Base-by-base conservation (phyloP, 1,140 invertebrate genomes). In the Drosophila pseudoananassae region DNA sequence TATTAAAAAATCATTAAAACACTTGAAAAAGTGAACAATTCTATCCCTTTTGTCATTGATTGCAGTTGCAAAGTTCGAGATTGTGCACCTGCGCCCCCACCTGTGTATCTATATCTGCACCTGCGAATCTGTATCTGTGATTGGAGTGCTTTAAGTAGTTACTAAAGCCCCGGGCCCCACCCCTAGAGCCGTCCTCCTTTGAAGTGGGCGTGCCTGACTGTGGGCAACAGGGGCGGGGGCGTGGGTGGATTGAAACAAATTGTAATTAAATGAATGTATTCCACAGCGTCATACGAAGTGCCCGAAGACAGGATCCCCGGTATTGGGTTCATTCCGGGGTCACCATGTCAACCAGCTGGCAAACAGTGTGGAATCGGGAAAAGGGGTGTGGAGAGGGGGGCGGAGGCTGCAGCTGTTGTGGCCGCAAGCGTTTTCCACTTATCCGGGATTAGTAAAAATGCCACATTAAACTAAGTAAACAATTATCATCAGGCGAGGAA, bases 241-340 rank as follows among this genome's bases (percentile, higher is more conserved):
- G 25, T 10, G 12, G 33, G 33, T 12, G 43, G 55, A 66, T 70
- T 43, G 56, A 70, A 58, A 63, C 61, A 78, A 83, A 84, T 84
- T 84, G 76, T 84, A 84, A 84, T 84, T 84, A 76, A 84, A 84
- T 84, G 76, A 79, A 79, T 76, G 61, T 68, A 55, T 55, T 75
- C 55, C 54, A 17, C 33, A 51, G 29, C 31, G 43, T 50, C 43
- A 49, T 31, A 10, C 38, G n/a, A 14, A 43, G 43, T 27, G 29
- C 27, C 58, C 38, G 29, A 12, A 63, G 70, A 56, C 70, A 40
- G 46, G 17, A 17, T 68, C 66, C 36, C 38, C 17, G 59, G 8
- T 36, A 25, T 50, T 7, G 43, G 63, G 46, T 52, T 53, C 36
- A 40, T 50, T 57, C 51, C 31, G 45, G 38, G 57, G 82, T 87